Conservation (phyloP, 2,113 vertebrate genomes). For the Asarcornis scutulata region DNA sequence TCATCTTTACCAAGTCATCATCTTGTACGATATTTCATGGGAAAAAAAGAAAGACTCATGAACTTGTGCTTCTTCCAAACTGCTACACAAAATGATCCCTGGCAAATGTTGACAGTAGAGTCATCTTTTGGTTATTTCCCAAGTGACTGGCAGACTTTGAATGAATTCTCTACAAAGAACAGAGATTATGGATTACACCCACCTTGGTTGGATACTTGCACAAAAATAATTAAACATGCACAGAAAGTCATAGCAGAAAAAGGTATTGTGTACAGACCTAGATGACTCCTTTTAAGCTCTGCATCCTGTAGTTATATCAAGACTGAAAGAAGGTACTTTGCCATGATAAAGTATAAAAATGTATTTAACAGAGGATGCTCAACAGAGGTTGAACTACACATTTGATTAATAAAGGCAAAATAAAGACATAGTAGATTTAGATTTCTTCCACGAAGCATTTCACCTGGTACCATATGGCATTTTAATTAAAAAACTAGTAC, state of each 20-base stretch:
- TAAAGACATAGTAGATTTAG: background rate
- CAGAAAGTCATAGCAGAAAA: background rate
- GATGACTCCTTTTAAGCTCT: background rate
- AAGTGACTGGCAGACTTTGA: background rate
- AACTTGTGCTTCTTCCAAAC: background rate
- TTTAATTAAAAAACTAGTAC: slow-evolving; percentile 39
- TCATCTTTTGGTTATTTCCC: background rate
- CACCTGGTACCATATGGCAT: slow-evolving; percentile 12
- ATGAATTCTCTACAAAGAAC: background rate
- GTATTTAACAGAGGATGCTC: background rate
- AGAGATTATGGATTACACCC: background rate
- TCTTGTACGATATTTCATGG: background rate
- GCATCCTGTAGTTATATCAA: background rate
- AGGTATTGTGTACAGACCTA: background rate
- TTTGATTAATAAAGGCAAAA: slow-evolving; percentile 36
- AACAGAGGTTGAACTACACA: background rate
- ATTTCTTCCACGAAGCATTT: slow-evolving; percentile 21
- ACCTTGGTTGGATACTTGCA: background rate
- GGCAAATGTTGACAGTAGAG: background rate
- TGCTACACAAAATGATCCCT: background rate
- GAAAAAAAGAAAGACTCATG: background rate
- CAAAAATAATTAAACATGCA: background rate
- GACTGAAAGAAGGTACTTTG: background rate
- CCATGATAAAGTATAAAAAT: background rate
- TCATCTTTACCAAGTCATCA: background rate